Evolutionary conservation across 2,113 vertebrate species (phyloP).

Genomic region (Loxodonta africana): DNA sequence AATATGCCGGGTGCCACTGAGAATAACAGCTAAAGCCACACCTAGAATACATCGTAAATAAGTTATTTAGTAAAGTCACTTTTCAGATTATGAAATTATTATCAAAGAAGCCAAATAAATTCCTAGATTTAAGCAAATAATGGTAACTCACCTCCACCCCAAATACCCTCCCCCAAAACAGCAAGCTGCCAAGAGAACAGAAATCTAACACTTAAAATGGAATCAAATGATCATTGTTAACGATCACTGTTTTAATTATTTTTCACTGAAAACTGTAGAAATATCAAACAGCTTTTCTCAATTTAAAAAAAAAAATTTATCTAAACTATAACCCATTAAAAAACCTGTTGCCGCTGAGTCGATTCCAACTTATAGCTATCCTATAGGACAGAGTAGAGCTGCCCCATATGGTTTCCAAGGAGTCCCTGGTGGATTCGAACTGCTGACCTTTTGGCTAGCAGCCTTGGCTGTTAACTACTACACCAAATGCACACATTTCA

Average conservation of each 20-base stretch:
- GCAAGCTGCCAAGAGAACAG: constrained; percentile 23
- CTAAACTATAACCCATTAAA: neutral
- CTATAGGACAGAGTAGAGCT: too few relatives aligned
- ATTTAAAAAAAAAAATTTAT: constrained; percentile 1
- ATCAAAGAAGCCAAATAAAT: constrained; percentile 25
- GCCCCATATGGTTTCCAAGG: too few relatives aligned
- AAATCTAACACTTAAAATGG: constrained; percentile 31
- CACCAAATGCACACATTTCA: neutral
- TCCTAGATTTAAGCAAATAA: constrained; percentile 28
- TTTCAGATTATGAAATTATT: constrained; percentile 17
- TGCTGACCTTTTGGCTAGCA: too few relatives aligned
- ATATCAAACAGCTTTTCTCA: constrained; percentile 30
- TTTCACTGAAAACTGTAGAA: constrained; percentile 40
- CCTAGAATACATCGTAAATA: constrained; percentile 87
- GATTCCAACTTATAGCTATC: too few relatives aligned
- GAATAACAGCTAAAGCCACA: constrained; percentile 96
- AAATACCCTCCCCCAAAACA: neutral
- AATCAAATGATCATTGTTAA: neutral
- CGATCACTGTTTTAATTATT: neutral
- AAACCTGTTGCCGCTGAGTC: too few relatives aligned
- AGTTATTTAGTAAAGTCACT: neutral
- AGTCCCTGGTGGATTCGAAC: too few relatives aligned
- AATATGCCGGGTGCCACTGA: constrained; percentile 97
- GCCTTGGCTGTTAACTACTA: too few relatives aligned
- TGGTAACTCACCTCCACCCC: neutral